A percentile compares a stretch with the other conserved stretches of the same genome.
phyloP scores from a whole-genome alignment of 2,888 invertebrate genomes.

The Parelbella ahira region DNA sequence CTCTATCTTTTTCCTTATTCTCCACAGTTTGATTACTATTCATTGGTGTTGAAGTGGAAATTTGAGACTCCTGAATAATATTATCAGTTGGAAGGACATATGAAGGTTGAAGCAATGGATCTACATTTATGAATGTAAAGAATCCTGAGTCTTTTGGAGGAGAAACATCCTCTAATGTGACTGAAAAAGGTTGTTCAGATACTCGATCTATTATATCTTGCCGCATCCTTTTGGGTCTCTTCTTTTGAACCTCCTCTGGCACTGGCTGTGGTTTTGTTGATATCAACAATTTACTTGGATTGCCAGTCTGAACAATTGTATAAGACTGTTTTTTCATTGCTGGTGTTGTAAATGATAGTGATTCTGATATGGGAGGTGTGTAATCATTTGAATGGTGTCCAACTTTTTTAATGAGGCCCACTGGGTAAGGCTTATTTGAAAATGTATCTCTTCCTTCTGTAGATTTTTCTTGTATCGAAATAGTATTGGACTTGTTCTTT shows the following conservation, averaged over 20 bases:
- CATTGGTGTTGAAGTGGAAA: slow-evolving; percentile 57
- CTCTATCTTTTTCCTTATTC: slow-evolving; percentile 38
- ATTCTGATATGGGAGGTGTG: slow-evolving; percentile 29
- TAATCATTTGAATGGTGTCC: slow-evolving; percentile 39
- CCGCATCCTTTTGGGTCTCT: slow-evolving; percentile 45
- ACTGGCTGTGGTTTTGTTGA: slow-evolving; percentile 57
- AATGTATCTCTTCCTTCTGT: slow-evolving; percentile 10
- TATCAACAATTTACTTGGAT: slow-evolving; percentile 69
- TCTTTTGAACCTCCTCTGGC: slow-evolving; percentile 44
- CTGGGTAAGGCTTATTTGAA: slow-evolving; percentile 57
- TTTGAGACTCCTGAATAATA: slow-evolving; percentile 71
- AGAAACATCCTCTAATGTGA: slow-evolving; percentile 47
- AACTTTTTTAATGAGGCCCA: slow-evolving; percentile 62
- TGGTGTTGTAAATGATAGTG: slow-evolving; percentile 52
- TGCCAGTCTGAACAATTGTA: slow-evolving; percentile 65
- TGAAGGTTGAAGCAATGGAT: slow-evolving; percentile 63
- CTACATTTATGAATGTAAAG: slow-evolving; percentile 72
- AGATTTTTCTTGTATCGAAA: slow-evolving; percentile 20
- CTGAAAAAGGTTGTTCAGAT: slow-evolving; percentile 44
- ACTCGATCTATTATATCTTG: slow-evolving; percentile 29
- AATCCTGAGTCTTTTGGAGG: slow-evolving; percentile 52
- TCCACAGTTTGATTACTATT: slow-evolving; percentile 33
- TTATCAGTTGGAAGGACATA: slow-evolving; percentile 68
- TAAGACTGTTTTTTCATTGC: slow-evolving; percentile 71
- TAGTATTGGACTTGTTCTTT: slow-evolving; percentile 3